These are phyloP conservation scores for Lucifuga dentata DNA, from an alignment of 2,113 vertebrate genomes.

Conservation along the genomic window DNA sequence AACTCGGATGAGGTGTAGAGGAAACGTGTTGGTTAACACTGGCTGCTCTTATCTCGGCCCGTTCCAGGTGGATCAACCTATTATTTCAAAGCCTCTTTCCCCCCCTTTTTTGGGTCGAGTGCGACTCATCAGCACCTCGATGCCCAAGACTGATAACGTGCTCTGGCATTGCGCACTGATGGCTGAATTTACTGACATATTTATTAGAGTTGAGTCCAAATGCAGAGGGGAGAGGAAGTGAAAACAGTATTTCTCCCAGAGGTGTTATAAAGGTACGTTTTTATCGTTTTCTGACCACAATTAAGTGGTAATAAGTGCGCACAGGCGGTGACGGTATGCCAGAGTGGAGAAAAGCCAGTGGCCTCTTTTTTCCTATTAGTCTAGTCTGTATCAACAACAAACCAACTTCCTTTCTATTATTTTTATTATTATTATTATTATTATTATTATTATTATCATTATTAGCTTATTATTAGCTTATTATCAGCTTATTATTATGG, in stretches of 20 bases:
- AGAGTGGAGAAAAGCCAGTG: slow-evolving; percentile 27
- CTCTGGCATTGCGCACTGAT: slow-evolving; percentile 59
- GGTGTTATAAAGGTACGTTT: slow-evolving; percentile 57
- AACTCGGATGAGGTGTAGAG: slow-evolving; percentile 92
- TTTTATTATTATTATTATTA: slow-evolving; percentile 8
- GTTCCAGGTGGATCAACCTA: slow-evolving; percentile 87
- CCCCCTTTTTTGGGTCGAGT: slow-evolving; percentile 52
- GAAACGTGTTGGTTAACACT: slow-evolving; percentile 94
- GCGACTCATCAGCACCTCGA: slow-evolving; percentile 83
- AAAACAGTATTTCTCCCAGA: slow-evolving; percentile 66
- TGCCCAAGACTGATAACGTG: slow-evolving; percentile 72
- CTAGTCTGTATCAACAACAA: slow-evolving; percentile 34
- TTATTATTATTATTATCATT: not conserved
- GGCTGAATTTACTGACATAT: slow-evolving; percentile 69
- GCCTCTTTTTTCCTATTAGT: slow-evolving; percentile 36
- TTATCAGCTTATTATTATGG: no score
- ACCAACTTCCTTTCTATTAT: slow-evolving; percentile 8
- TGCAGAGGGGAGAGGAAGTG: slow-evolving; percentile 39
- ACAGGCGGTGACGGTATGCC: slow-evolving; percentile 29
- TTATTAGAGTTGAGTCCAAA: slow-evolving; percentile 59
- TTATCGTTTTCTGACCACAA: slow-evolving; percentile 49
- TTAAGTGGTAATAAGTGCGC: slow-evolving; percentile 40
- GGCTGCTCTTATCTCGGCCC: slow-evolving; percentile 94
- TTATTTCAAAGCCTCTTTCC: slow-evolving; percentile 82
- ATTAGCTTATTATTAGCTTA: not conserved